These are phyloP conservation scores for Montipora sp. DNA, from an alignment of 64 coral and sea anemone species.

Conservation along the genomic window DNA sequence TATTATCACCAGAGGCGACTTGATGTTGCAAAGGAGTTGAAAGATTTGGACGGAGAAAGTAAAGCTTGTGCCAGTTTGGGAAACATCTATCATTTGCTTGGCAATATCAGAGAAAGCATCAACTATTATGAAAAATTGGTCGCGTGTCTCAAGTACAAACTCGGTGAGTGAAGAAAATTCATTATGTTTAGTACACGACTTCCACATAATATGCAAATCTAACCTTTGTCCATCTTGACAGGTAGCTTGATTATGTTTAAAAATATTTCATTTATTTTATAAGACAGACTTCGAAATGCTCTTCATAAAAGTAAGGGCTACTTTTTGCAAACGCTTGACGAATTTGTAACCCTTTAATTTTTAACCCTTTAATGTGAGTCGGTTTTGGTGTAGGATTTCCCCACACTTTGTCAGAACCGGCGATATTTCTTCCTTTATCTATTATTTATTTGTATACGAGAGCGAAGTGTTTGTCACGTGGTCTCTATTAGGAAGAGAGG, in stretches of 20 bases:
- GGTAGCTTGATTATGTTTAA: not conserved
- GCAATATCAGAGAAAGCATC: conserved; percentile 89
- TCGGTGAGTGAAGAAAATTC: conserved; percentile 63
- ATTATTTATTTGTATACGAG: too few species aligned
- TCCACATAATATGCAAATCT: conserved; percentile 23
- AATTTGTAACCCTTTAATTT: too few species aligned
- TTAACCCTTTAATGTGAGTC: too few species aligned
- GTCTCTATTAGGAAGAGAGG: too few species aligned
- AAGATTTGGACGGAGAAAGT: conserved; percentile 93
- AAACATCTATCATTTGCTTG: conserved; percentile 85
- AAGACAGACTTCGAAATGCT: not conserved
- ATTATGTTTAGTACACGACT: not conserved
- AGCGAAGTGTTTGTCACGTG: too few species aligned
- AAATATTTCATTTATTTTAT: conserved; percentile 27
- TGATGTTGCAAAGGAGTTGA: conserved; percentile 82
- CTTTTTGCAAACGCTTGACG: not conserved
- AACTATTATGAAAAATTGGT: conserved; percentile 88
- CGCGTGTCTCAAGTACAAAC: conserved; percentile 88
- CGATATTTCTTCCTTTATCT: too few species aligned
- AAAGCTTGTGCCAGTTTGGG: conserved; percentile 89
- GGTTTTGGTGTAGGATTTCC: too few species aligned
- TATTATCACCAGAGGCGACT: conserved; percentile 83
- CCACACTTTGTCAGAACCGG: too few species aligned
- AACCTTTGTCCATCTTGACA: not conserved
- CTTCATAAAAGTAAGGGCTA: not conserved